phyloP scores from a whole-genome alignment of 2,797 vertebrate genomes.

The Hemitrygon akajei region DNA sequence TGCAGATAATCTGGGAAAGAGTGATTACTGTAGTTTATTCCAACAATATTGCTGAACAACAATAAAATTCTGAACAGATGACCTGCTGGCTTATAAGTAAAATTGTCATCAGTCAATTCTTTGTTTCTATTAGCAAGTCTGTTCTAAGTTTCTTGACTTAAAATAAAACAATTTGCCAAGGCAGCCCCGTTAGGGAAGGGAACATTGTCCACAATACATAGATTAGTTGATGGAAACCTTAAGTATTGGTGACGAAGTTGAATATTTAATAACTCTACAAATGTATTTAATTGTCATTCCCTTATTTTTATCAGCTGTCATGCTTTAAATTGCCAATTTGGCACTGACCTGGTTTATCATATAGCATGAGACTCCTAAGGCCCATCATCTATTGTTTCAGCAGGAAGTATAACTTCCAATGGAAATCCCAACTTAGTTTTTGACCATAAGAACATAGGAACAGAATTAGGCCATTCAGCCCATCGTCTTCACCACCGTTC shows the following conservation, averaged over 20 bases:
- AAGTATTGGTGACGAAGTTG: not conserved
- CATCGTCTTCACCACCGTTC: too few relatives aligned
- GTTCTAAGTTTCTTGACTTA: not conserved
- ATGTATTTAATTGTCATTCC: not conserved
- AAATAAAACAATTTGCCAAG: not conserved
- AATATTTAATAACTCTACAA: not conserved
- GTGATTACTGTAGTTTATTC: slow-evolving; percentile 21
- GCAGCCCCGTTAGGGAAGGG: too few relatives aligned
- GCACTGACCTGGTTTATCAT: not conserved
- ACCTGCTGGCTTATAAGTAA: not conserved
- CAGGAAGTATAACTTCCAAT: not conserved
- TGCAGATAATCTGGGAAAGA: slow-evolving; percentile 39
- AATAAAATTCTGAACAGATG: slow-evolving; percentile 47
- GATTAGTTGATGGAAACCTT: not conserved
- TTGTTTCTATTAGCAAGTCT: not conserved
- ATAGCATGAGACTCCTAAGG: not conserved
- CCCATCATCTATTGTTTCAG: not conserved
- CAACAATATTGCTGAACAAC: slow-evolving; percentile 40
- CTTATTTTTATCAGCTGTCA: not conserved
- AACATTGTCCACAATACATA: not conserved
- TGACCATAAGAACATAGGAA: too few relatives aligned
- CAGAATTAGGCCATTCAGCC: too few relatives aligned
- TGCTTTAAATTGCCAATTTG: not conserved
- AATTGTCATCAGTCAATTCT: not conserved
- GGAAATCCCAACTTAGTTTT: not conserved